A percentile compares a stretch with the other conserved stretches of the same genome.
These are phyloP conservation scores for Perccottus glenii DNA, from an alignment of 2,113 vertebrate species.

Conservation along the genomic window DNA sequence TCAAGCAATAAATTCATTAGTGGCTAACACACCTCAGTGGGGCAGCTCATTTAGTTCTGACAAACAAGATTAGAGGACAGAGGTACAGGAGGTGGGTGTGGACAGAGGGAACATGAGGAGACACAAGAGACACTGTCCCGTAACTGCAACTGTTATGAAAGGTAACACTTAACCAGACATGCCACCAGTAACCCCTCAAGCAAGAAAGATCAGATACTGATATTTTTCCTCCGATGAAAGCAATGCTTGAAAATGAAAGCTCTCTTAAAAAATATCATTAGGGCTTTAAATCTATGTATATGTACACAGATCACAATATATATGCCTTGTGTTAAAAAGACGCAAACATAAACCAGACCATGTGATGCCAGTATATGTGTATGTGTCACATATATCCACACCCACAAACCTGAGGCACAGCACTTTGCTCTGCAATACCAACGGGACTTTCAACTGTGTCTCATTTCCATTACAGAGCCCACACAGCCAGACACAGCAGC, in stretches of 20 bases:
- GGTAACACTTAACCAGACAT: too few relatives aligned
- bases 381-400: slow-evolving; percentile 5
- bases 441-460: slow-evolving; percentile 41
- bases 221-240: too few relatives aligned
- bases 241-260: too few relatives aligned
- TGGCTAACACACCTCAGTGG: slow-evolving; percentile 77
- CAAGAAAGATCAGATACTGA: too few relatives aligned
- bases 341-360: too few relatives aligned
- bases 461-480: slow-evolving; percentile 42
- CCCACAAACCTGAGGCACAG: slow-evolving; percentile 26
- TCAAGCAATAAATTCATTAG: slow-evolving; percentile 86
- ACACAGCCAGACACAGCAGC: slow-evolving; percentile 23
- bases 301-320: too few relatives aligned
- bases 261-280: too few relatives aligned
- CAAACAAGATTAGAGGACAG: slow-evolving; percentile 81
- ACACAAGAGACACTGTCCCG: slow-evolving; percentile 7
- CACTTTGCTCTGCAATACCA: slow-evolving; percentile 31
- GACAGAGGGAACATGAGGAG: slow-evolving; percentile 16
- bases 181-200: too few relatives aligned
- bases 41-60: slow-evolving; percentile 78
- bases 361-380: neutral
- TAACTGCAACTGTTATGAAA: neutral
- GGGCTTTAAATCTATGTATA: too few relatives aligned
- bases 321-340: neutral
- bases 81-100: slow-evolving; percentile 57